Base-by-base conservation (phyloP, 2,888 invertebrate genomes). In the Hermodice carunculata region DNA sequence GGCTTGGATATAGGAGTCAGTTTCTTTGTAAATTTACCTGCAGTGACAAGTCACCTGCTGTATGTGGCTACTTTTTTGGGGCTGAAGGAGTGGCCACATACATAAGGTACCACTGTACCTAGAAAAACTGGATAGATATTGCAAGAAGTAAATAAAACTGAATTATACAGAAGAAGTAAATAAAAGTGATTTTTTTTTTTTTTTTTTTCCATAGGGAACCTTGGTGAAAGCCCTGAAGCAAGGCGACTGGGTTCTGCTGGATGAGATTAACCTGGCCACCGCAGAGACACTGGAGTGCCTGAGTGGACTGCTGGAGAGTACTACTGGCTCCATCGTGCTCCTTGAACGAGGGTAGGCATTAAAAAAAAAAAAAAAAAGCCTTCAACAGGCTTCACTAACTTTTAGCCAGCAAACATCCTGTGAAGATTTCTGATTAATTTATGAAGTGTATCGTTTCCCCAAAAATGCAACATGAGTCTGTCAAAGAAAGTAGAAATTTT, bases 251-350 rank as follows among this genome's bases (percentile, higher is more conserved):
- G 93, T 99, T 26, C 88, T 99, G 44, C 86, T 99, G 57, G 99
- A 99, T 82, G 99, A 99, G 89, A 98, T 99, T 59, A 99, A 99
- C 88, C 90, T 99, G 77, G 98, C 99, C 0, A 93, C 95, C 26
- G 93, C 96, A 0, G 99, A 99, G 87, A 98, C 98, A 32, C 89
- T 98, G 54, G 96, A 98, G 83, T 97, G 97, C 83, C 87, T 98
- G 40, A 94, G 95, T 2, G 94, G 96, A 3, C 89, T 98, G 46
- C 86, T 98, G 56, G 98, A 98, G 85, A 91, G 92, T 56, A 90
- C 91, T 5, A 88, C 90, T 65, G 94, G 94, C 29, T 93, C 93
- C 0, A 88, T 98, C 42, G 92, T 94, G 59, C 87, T 98, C 49
- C 86, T 96, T 61, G 98, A 98, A 86, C 91, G 94, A 75, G 96